A percentile compares a stretch with the other conserved stretches of the same genome.
Conservation (phyloP, 1,140 invertebrate species). For the Euwallacea similis region DNA sequence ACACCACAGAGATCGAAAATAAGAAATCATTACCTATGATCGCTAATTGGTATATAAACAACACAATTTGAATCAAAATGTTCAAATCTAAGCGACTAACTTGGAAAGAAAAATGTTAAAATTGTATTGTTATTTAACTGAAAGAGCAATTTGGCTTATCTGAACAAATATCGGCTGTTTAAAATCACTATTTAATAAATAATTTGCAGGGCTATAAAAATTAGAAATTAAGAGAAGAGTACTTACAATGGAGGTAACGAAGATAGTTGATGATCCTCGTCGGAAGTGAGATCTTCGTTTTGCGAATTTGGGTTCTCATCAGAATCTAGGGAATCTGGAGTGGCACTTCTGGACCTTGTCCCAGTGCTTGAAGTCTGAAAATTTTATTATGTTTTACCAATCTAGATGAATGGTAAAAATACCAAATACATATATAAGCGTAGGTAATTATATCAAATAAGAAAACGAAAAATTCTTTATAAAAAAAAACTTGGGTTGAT, state of each 20-base stretch:
- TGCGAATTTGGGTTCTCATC: slow-evolving; percentile 45
- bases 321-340: slow-evolving; percentile 83
- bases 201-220: background rate
- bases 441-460: background rate
- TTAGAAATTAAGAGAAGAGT: slow-evolving; percentile 22
- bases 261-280: slow-evolving; percentile 48
- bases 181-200: background rate
- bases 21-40: slow-evolving; percentile 22
- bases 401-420: too few relatives aligned
- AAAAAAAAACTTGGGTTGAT: background rate
- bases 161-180: background rate
- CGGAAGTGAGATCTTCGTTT: slow-evolving; percentile 49
- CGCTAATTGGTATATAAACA: slow-evolving; percentile 2
- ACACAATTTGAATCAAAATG: too few relatives aligned
- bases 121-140: background rate
- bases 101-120: background rate
- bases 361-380: slow-evolving; percentile 65
- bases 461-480: slow-evolving; percentile 14
- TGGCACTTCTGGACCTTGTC: slow-evolving; percentile 79
- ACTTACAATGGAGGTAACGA: slow-evolving; percentile 48
- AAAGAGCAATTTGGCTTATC: background rate
- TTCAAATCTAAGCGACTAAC: too few relatives aligned
- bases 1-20: slow-evolving; percentile 32
- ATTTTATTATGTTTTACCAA: background rate
- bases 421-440: too few relatives aligned